Conservation (phyloP, 2,113 vertebrate species). For the Malurus alboscapulatus region DNA sequence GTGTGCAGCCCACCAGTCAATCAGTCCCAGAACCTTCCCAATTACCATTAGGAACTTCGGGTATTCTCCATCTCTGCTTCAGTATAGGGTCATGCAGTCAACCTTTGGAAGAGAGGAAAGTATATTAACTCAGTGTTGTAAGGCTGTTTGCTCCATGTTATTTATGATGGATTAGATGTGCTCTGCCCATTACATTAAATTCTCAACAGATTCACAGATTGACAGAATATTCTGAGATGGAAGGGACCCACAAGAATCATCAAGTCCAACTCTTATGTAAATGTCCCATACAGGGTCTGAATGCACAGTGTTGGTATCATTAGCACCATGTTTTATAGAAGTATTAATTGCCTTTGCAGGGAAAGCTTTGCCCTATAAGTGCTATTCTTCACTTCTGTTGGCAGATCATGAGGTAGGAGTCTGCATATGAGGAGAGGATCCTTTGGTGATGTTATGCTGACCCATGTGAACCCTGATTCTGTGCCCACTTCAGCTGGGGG, state of each 20-base stretch:
- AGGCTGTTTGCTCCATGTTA: background rate
- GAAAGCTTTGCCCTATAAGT: background rate
- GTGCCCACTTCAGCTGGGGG: background rate
- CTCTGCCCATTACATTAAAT: background rate
- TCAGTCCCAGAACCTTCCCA: background rate
- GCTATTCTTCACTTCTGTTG: conserved; percentile 23
- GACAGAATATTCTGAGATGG: background rate
- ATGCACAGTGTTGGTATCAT: background rate
- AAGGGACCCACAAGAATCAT: background rate
- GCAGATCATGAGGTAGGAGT: background rate
- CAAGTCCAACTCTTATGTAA: background rate
- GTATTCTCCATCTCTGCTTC: background rate
- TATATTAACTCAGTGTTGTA: background rate
- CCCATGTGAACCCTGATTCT: background rate
- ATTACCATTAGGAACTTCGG: background rate
- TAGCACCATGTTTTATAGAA: background rate
- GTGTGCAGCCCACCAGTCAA: background rate
- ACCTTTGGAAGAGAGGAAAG: background rate
- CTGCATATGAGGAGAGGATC: background rate
- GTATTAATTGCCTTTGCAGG: background rate
- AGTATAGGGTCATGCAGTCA: background rate
- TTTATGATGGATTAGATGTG: background rate
- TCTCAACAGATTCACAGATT: background rate
- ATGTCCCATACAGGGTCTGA: background rate
- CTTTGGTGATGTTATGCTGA: background rate